Base-by-base conservation (phyloP, 2,797 vertebrate genomes). In the Sebastes melanostomus region DNA sequence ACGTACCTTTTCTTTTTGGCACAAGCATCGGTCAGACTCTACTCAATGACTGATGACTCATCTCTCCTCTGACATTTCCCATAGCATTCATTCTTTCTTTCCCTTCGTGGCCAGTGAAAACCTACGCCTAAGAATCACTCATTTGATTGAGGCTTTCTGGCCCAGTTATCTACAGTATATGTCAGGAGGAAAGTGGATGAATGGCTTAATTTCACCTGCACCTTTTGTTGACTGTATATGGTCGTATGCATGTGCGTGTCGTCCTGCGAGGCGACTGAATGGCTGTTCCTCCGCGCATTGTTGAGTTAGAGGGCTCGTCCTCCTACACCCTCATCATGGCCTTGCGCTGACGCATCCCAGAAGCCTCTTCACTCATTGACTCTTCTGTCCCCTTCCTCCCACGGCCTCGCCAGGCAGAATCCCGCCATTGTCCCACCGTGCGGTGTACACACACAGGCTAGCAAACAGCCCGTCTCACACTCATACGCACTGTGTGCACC, bases 311-410 rank as follows among this genome's bases (percentile, higher is more conserved):
- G 69, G 81, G 81, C 82, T 72, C 66, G 54, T 91, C 93, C 92
- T 96, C 95, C 95, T 94, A 95, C 95, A 88, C 90, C 63, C 91
- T 90, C 86, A 86, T 91, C 88, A 90, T 90, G 85, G 93, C 89
- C 89, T 89, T 77, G 89, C 36, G 78, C 86, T 95, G 95, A 96
- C 93, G 95, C 93, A 93, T 93, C 92, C 89, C 91, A 88, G 86
- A 95, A 92, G 93, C 93, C 95, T 95, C 95, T 93, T 96, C 96
- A 96, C 93, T 96, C 95, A 94, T 95, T 95, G 94, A 95, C 92
- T 95, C 91, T 79, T 94, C 92, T 95, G 94, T 94, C 85, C 90
- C 86, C 89, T 92, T 94, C 95, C 95, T 94, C 95, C 96, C 96
- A 96, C 96, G 77, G 87, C 78, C 80, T 84, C 20, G 38, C 87